Evolutionary conservation across 2,113 vertebrate species (phyloP).

Genomic region (Diadophis punctatus): DNA sequence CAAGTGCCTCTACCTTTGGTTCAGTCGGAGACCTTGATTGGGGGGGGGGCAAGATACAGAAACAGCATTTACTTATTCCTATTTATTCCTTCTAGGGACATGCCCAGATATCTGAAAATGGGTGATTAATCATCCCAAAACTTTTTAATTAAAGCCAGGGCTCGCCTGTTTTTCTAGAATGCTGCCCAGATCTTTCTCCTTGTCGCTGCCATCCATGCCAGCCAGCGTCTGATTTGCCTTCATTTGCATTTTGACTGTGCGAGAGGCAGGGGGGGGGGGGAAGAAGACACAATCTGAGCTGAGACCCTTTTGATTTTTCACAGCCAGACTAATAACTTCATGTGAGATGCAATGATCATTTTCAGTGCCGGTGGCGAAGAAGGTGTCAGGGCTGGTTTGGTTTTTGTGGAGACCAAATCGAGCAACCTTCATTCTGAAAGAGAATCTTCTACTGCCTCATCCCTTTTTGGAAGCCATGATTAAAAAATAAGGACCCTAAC

Average conservation of each 20-base stretch:
- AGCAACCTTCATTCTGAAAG: constrained; percentile 66
- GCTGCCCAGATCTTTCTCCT: constrained; percentile 51
- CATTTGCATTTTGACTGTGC: constrained; percentile 75
- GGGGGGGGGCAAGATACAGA: not conserved
- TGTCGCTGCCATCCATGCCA: constrained; percentile 45
- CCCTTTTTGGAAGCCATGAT: constrained; percentile 36
- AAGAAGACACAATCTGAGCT: constrained; percentile 52
- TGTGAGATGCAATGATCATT: constrained; percentile 51
- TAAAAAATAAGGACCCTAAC: not conserved
- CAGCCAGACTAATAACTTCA: constrained; percentile 60
- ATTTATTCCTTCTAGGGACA: constrained; percentile 4
- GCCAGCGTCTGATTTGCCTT: constrained; percentile 70
- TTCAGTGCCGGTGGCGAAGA: constrained; percentile 56
- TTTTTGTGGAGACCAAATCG: constrained; percentile 69
- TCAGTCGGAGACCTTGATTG: not conserved
- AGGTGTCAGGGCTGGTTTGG: constrained; percentile 54
- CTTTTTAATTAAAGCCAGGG: constrained; percentile 52
- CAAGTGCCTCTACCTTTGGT: constrained; percentile 17
- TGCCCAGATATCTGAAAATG: constrained; percentile 42
- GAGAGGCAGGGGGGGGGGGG: constrained; percentile 25
- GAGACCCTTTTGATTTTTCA: constrained; percentile 41
- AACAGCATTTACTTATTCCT: not conserved
- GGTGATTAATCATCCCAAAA: constrained; percentile 60
- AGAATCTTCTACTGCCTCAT: constrained; percentile 55
- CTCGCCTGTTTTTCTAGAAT: constrained; percentile 52